Evolutionary conservation across 2,797 vertebrate species (phyloP).

Genomic region (Hafferia zeledoni): DNA sequence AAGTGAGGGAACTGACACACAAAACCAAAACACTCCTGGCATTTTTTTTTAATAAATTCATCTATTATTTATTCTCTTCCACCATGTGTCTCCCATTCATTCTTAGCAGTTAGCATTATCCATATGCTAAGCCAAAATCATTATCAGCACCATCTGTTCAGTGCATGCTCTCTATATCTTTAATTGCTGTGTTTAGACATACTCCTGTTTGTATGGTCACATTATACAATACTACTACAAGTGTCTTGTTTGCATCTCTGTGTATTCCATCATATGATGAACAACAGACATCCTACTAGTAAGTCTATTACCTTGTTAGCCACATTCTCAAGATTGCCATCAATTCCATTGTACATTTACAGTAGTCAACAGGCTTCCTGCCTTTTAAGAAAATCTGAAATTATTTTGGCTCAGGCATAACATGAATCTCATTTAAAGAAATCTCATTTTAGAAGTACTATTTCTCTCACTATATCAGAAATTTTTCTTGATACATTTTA

Average conservation of each 20-base stretch:
- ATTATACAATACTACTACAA: neutral
- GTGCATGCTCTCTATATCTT: neutral
- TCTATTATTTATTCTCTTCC: slow-evolving; percentile 1
- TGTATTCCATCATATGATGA: neutral
- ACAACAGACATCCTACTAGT: slow-evolving; percentile 9
- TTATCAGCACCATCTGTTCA: slow-evolving; percentile 43
- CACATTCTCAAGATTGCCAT: neutral
- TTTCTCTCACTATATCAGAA: neutral
- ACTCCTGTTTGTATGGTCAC: neutral
- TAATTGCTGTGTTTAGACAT: slow-evolving; percentile 11
- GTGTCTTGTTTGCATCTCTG: neutral
- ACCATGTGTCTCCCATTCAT: slow-evolving; percentile 4
- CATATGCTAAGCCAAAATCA: slow-evolving; percentile 50
- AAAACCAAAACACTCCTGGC: neutral
- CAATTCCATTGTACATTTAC: neutral
- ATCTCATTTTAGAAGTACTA: neutral
- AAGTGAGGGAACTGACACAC: neutral
- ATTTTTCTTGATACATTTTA: neutral
- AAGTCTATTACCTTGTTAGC: neutral
- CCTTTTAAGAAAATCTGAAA: neutral
- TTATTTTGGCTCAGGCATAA: neutral
- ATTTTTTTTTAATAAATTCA: neutral
- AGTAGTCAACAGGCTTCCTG: neutral
- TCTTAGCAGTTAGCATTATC: slow-evolving; percentile 29
- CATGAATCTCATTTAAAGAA: neutral